phyloP scores from a whole-genome alignment of 2,797 vertebrate species.

The Intellagama lesueurii region DNA sequence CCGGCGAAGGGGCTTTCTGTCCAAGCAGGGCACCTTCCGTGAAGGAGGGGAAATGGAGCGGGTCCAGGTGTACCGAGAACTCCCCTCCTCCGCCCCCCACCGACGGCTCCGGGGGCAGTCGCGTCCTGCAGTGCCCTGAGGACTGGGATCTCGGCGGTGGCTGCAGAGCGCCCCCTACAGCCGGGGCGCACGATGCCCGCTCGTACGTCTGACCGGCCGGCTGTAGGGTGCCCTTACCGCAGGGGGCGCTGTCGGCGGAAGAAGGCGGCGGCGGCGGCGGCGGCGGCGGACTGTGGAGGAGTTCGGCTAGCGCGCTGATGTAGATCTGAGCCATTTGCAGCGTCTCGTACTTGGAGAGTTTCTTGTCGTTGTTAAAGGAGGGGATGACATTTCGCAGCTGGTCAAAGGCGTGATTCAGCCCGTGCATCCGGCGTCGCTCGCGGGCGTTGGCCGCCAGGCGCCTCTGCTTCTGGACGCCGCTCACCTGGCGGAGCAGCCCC shows the following conservation, averaged over 20 bases:
- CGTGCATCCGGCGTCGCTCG: constrained; percentile 94
- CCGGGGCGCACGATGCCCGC: constrained; percentile 16
- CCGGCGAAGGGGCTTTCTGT: constrained; percentile 81
- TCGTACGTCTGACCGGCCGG: constrained; percentile 65
- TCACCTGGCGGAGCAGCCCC: constrained; percentile 65
- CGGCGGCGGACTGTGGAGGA: constrained; percentile 79
- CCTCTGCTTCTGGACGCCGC: constrained; percentile 90
- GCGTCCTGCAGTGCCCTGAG: constrained; percentile 78
- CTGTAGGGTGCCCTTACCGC: constrained; percentile 52
- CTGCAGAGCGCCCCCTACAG: constrained; percentile 38
- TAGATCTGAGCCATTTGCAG: constrained; percentile 98
- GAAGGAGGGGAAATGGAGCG: constrained; percentile 83
- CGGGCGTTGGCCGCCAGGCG: constrained; percentile 94
- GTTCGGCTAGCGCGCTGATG: constrained; percentile 93
- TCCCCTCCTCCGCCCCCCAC: constrained; percentile 55
- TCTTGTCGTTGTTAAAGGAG: constrained; percentile 96
- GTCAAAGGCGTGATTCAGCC: constrained; percentile 96
- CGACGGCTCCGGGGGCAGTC: constrained; percentile 65
- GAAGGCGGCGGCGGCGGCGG: constrained; percentile 40
- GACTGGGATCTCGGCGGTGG: constrained; percentile 41
- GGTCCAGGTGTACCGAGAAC: constrained; percentile 81
- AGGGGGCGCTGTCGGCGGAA: constrained; percentile 50
- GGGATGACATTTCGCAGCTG: constrained; percentile 97
- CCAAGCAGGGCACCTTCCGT: constrained; percentile 82
- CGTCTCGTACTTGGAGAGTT: constrained; percentile 97